Conservation (phyloP, 2,888 invertebrate genomes). For the Dynastes maya region DNA sequence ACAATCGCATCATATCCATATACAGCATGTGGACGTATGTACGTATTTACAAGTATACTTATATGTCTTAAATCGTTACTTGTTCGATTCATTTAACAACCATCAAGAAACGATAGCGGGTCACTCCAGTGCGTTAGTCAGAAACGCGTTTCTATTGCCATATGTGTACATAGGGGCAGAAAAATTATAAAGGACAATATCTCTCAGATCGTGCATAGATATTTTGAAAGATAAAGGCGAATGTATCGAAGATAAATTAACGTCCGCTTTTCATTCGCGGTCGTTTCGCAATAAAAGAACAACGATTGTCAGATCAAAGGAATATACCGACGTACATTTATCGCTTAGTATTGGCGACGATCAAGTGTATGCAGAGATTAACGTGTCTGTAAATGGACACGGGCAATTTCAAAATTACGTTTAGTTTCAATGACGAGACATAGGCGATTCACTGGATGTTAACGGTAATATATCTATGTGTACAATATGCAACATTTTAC, state of each 20-base stretch:
- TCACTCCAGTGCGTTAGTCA: conserved; percentile 23
- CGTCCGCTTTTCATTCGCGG: conserved; percentile 21
- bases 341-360: conserved; percentile 10
- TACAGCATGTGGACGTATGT: conserved; percentile 9
- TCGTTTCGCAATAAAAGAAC: conserved; percentile 39
- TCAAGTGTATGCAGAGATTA: conserved; percentile 20
- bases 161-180: conserved; percentile 9
- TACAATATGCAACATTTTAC: not conserved
- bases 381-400: conserved; percentile 38
- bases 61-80: conserved; percentile 10
- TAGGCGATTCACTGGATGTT: conserved; percentile 10
- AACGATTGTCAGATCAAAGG: conserved; percentile 35
- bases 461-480: conserved; percentile 1
- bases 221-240: conserved; percentile 24
- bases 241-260: conserved; percentile 17
- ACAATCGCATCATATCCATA: conserved; percentile 27
- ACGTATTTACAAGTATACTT: conserved; percentile 3
- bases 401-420: conserved; percentile 24
- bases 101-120: conserved; percentile 28
- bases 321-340: conserved; percentile 28
- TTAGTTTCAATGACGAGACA: conserved; percentile 33
- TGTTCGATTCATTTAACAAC: conserved; percentile 13
- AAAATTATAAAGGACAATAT: conserved; percentile 32
- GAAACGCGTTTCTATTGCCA: conserved; percentile 36
- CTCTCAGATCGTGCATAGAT: conserved; percentile 26